Evolutionary conservation across 2,888 invertebrate genomes (phyloP).

Genomic region (Aphrophora alni): DNA sequence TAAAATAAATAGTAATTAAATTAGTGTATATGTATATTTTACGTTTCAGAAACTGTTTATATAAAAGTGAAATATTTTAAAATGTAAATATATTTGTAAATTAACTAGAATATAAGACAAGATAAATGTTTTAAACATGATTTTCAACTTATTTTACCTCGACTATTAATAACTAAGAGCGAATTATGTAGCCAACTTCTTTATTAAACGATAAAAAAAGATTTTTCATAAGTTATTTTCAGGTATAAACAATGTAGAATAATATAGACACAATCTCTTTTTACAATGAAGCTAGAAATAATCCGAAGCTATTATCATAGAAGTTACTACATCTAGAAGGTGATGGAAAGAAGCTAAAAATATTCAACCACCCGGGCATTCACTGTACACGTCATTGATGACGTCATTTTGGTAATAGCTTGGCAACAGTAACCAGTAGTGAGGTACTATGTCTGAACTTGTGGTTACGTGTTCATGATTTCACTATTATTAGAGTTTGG

Average conservation of each 20-base stretch:
- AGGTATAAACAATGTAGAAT: neutral
- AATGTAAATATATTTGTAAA: no score
- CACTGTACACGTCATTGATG: neutral
- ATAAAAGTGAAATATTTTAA: no score
- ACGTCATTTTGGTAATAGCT: neutral
- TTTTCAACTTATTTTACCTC: no score
- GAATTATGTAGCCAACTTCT: no score
- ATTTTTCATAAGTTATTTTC: no score
- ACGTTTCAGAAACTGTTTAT: no score
- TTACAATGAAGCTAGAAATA: neutral
- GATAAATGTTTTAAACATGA: no score
- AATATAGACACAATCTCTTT: neutral
- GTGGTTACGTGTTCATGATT: neutral
- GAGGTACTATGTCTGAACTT: neutral
- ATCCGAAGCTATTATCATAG: neutral
- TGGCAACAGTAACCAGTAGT: neutral
- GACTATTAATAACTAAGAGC: no score
- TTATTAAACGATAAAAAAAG: no score
- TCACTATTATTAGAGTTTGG: neutral
- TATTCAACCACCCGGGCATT: neutral
- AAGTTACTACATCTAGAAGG: neutral
- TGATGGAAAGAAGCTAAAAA: neutral
- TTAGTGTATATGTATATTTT: no score
- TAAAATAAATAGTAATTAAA: no score
- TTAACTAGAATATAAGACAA: no score